Percentiles rank a stretch among this genome's conserved stretches.
These are phyloP conservation scores for Leuciscus idus DNA, from an alignment of 2,113 vertebrate genomes.

Conservation along the genomic window DNA sequence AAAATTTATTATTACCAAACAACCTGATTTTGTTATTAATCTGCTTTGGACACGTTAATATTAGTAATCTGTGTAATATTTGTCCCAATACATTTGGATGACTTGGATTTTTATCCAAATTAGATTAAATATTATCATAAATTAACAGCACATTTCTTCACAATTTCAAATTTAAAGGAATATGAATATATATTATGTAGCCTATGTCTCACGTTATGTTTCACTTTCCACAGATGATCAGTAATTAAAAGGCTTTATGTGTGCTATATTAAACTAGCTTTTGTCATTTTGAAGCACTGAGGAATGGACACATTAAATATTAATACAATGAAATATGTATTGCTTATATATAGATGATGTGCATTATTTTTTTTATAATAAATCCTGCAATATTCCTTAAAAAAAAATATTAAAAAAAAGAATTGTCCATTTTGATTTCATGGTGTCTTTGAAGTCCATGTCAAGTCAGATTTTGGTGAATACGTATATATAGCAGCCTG, in stretches of 20 bases:
- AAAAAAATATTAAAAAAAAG: too few relatives aligned
- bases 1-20: background rate
- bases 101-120: background rate
- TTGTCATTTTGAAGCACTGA: background rate
- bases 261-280: background rate
- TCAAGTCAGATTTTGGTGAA: background rate
- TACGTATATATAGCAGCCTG: background rate
- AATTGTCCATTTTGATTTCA: too few relatives aligned
- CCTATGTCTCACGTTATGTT: background rate
- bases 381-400: too few relatives aligned
- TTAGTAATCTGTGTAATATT: background rate
- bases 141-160: background rate
- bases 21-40: background rate
- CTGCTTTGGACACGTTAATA: background rate
- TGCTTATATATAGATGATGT: too few relatives aligned
- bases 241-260: background rate
- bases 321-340: too few relatives aligned
- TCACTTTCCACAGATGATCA: background rate
- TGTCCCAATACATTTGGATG: background rate
- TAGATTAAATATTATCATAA: background rate
- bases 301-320: too few relatives aligned
- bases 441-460: background rate
- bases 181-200: background rate
- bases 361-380: too few relatives aligned
- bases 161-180: background rate